These are phyloP conservation scores for Clarias macrocephalus DNA, from an alignment of 2,113 vertebrate species.

Conservation along the genomic window DNA sequence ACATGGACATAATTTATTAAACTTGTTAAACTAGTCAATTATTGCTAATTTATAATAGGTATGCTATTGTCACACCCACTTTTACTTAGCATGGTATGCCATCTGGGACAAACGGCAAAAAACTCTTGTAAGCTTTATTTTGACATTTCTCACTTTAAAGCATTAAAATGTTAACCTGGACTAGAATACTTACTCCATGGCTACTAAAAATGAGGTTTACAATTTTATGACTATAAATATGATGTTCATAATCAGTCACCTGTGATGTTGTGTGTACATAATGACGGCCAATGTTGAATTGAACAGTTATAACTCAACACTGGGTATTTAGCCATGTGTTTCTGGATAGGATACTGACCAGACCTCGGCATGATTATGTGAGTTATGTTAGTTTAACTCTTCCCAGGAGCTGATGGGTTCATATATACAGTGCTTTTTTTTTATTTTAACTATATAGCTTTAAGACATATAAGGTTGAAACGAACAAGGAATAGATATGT, in stretches of 20 bases:
- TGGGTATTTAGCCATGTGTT: conserved; percentile 12
- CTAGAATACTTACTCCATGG: not conserved
- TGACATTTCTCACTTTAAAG: not conserved
- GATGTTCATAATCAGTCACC: not conserved
- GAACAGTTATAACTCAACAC: conserved; percentile 2
- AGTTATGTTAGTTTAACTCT: not conserved
- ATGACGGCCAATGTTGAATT: not conserved
- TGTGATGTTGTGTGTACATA: not conserved
- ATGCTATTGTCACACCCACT: not conserved
- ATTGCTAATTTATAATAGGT: not conserved
- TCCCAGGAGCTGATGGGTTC: not conserved
- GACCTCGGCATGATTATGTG: not conserved
- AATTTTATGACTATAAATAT: not conserved
- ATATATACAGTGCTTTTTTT: too few relatives aligned
- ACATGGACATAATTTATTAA: not conserved
- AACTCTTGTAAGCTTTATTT: not conserved
- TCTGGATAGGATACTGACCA: not conserved
- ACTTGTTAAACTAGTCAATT: too few relatives aligned
- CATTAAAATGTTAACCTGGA: not conserved
- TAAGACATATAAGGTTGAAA: not conserved
- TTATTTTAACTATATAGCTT: not conserved
- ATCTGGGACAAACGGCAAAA: not conserved
- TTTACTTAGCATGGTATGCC: not conserved
- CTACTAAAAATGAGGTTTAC: conserved; percentile 7
- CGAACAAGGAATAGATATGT: not conserved